Evolutionary conservation across 2,888 invertebrate species (phyloP).

Genomic region (Drosophila maculinotata): DNA sequence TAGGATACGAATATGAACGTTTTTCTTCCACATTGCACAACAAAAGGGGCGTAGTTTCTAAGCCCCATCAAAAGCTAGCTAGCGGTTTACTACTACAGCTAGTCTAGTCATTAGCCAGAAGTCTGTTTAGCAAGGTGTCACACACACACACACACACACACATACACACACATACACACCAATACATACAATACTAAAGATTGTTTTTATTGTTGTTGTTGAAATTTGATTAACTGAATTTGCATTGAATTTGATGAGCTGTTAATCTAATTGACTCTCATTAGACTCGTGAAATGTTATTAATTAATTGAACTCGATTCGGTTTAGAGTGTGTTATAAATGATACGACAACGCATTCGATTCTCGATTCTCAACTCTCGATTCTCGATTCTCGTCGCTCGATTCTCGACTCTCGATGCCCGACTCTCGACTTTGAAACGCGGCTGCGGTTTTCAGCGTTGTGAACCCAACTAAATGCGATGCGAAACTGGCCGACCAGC

Average conservation of each 20-base stretch:
- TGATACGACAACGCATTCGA: constrained; percentile 33
- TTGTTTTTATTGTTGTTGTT: constrained; percentile 7
- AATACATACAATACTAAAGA: constrained; percentile 18
- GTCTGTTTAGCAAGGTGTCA: constrained; percentile 57
- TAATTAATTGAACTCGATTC: constrained; percentile 45
- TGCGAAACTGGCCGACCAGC: constrained; percentile 81
- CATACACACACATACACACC: neutral
- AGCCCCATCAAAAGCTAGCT: no score
- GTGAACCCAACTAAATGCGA: constrained; percentile 85
- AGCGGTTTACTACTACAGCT: constrained; percentile 26
- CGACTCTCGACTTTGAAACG: constrained; percentile 53
- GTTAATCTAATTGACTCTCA: constrained; percentile 29
- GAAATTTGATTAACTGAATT: constrained; percentile 19
- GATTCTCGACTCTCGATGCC: constrained; percentile 25
- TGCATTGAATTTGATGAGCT: constrained; percentile 20
- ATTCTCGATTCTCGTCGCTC: constrained; percentile 41
- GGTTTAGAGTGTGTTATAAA: constrained; percentile 43
- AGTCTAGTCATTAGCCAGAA: constrained; percentile 27
- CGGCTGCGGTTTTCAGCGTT: constrained; percentile 75
- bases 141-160: neutral
- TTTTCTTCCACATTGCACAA: constrained; percentile 55
- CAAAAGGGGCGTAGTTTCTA: constrained; percentile 22
- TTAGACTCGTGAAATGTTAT: constrained; percentile 31
- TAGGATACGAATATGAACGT: constrained; percentile 30
- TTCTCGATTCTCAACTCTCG: constrained; percentile 31